A percentile compares a stretch with the other conserved stretches of the same genome.
Evolutionary conservation across 2,888 invertebrate genomes (phyloP).

Genomic region (Laothoe populi): DNA sequence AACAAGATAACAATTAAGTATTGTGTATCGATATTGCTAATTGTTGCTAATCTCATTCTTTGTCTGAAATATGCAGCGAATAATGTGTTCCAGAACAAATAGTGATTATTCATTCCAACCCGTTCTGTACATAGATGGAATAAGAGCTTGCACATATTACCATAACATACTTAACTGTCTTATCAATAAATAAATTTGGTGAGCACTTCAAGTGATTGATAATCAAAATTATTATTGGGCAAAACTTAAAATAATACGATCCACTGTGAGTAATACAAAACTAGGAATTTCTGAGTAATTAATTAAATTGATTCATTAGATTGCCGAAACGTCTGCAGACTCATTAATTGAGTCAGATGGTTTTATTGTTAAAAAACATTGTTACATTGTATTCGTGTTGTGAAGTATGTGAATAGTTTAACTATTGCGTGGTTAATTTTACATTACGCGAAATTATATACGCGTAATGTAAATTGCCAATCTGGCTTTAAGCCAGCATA

Average conservation of each 20-base stretch:
- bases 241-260: background rate
- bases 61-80: slow-evolving; percentile 32
- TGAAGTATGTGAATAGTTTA: slow-evolving; percentile 19
- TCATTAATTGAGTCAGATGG: slow-evolving; percentile 17
- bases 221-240: too few relatives aligned
- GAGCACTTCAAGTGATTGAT: background rate
- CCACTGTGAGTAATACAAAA: slow-evolving; percentile 13
- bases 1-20: slow-evolving; percentile 38
- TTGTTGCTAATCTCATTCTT: slow-evolving; percentile 34
- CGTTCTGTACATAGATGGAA: too few relatives aligned
- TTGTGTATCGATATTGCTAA: slow-evolving; percentile 35
- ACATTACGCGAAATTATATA: slow-evolving; percentile 2
- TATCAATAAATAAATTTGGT: background rate
- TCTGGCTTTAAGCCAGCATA: background rate
- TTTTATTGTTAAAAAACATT: slow-evolving; percentile 24
- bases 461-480: slow-evolving; percentile 28
- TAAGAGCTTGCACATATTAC: background rate
- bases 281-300: slow-evolving; percentile 19
- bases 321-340: slow-evolving; percentile 21
- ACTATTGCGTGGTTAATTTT: slow-evolving; percentile 12
- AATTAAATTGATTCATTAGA: slow-evolving; percentile 21
- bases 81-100: slow-evolving; percentile 3
- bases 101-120: background rate
- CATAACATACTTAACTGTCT: background rate
- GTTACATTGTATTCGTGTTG: slow-evolving; percentile 14